These are phyloP conservation scores for Onychomys arenicola DNA, from an alignment of 2,797 vertebrate species.

Conservation along the genomic window DNA sequence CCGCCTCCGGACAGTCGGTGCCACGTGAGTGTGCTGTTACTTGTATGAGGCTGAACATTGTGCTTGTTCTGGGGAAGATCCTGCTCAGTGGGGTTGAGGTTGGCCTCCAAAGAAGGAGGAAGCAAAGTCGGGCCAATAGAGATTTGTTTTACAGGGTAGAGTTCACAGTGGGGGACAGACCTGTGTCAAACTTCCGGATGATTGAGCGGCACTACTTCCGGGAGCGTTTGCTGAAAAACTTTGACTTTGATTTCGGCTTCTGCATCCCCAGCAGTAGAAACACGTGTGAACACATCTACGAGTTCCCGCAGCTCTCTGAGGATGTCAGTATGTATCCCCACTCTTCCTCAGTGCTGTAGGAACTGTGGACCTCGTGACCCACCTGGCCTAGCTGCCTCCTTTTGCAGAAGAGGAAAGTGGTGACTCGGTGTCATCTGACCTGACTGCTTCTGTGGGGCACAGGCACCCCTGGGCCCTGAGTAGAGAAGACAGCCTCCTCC, in stretches of 20 bases:
- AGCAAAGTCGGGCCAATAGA: constrained; percentile 14
- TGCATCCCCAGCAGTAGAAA: constrained; percentile 99
- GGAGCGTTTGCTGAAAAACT: constrained; percentile 97
- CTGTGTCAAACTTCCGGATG: constrained; percentile 98
- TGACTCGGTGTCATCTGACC: background rate
- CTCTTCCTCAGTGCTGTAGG: background rate
- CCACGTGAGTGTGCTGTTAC: constrained; percentile 93
- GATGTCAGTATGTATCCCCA: constrained; percentile 93
- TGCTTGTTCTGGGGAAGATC: background rate
- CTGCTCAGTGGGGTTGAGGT: background rate
- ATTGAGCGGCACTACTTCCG: constrained; percentile 99
- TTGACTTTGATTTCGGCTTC: constrained; percentile 99
- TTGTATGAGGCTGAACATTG: background rate
- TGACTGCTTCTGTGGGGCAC: background rate
- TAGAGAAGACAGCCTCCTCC: background rate
- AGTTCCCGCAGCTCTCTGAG: constrained; percentile 98
- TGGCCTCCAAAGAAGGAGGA: background rate
- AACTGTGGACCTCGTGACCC: background rate
- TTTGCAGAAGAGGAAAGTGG: background rate
- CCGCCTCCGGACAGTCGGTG: constrained; percentile 96
- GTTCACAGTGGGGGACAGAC: constrained; percentile 97
- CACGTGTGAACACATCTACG: constrained; percentile 99
- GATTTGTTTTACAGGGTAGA: constrained; percentile 92
- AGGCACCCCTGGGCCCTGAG: background rate
- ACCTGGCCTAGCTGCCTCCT: background rate